These are phyloP conservation scores for Sarcoramphus papa DNA, from an alignment of 2,797 vertebrate species.

Conservation along the genomic window DNA sequence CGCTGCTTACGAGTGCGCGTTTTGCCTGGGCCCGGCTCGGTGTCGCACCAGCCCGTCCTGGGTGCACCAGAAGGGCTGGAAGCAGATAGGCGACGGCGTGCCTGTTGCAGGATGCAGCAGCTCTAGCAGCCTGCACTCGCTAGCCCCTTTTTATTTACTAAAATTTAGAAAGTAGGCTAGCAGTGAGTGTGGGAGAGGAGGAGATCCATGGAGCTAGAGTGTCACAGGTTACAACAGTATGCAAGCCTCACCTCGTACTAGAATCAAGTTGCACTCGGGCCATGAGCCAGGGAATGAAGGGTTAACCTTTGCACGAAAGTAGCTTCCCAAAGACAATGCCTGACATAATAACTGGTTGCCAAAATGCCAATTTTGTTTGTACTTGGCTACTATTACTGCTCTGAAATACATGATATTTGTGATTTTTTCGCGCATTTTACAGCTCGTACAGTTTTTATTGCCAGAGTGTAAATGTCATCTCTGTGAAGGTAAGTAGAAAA, in stretches of 20 bases:
- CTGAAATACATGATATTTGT: neutral
- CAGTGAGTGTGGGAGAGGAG: neutral
- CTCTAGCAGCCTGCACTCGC: fast-evolving
- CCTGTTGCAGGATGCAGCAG: neutral
- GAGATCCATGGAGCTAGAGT: fast-evolving
- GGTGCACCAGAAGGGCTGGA: neutral
- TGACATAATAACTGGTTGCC: neutral
- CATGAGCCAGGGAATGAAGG: neutral
- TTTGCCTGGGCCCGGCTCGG: neutral
- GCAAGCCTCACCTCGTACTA: fast-evolving
- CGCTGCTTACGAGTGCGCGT: fast-evolving
- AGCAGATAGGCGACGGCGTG: neutral
- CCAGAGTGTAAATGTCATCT: neutral
- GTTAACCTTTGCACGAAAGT: neutral
- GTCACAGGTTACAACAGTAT: fast-evolving
- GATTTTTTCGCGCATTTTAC: neutral
- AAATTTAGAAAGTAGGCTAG: neutral
- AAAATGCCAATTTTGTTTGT: neutral
- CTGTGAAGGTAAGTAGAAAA: neutral
- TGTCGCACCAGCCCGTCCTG: no score
- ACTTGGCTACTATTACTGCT: neutral
- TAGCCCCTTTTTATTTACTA: fast-evolving
- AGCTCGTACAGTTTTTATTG: neutral
- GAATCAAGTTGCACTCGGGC: fast-evolving
- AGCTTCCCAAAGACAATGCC: neutral